Conservation (phyloP, 1,140 invertebrate genomes). For the Aphelinus certus region DNA sequence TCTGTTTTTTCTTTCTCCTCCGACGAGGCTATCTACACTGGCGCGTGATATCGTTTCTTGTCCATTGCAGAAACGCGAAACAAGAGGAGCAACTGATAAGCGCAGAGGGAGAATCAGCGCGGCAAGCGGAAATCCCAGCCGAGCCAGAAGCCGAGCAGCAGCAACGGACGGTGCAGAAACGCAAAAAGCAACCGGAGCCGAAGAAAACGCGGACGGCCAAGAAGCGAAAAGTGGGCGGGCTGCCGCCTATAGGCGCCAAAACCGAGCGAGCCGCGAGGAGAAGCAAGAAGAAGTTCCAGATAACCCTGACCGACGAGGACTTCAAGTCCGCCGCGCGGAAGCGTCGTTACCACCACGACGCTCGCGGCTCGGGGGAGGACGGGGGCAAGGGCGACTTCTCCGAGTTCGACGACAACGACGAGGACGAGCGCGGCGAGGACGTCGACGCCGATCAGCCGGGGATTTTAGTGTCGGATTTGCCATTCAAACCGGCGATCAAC, state of each 20-base stretch:
- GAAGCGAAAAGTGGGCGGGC: constrained; percentile 7
- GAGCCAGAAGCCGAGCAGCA: background rate
- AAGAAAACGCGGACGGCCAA: background rate
- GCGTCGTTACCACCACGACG: constrained; percentile 20
- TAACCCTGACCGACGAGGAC: constrained; percentile 48
- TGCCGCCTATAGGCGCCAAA: background rate
- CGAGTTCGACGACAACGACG: constrained; percentile 53
- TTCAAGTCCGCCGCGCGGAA: constrained; percentile 41
- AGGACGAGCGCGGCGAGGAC: constrained; percentile 12
- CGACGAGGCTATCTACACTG: too few species aligned
- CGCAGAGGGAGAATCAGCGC: too few species aligned
- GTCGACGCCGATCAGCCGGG: constrained; percentile 23
- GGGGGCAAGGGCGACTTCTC: constrained; percentile 51
- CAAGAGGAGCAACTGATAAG: too few species aligned
- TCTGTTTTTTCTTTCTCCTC: too few species aligned
- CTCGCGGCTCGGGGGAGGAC: constrained; percentile 2
- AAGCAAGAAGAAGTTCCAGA: constrained; percentile 40
- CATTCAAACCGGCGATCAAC: constrained; percentile 57
- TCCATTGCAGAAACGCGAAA: too few species aligned
- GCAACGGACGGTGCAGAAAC: constrained; percentile 15
- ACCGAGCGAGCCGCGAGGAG: background rate
- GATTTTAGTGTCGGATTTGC: constrained; percentile 53
- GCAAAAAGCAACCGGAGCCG: background rate
- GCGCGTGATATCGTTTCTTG: too few species aligned
- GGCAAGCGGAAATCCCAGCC: too few species aligned